These are phyloP conservation scores for Platynereis dumerilii DNA, from an alignment of 2,888 invertebrate genomes.

Conservation along the genomic window DNA sequence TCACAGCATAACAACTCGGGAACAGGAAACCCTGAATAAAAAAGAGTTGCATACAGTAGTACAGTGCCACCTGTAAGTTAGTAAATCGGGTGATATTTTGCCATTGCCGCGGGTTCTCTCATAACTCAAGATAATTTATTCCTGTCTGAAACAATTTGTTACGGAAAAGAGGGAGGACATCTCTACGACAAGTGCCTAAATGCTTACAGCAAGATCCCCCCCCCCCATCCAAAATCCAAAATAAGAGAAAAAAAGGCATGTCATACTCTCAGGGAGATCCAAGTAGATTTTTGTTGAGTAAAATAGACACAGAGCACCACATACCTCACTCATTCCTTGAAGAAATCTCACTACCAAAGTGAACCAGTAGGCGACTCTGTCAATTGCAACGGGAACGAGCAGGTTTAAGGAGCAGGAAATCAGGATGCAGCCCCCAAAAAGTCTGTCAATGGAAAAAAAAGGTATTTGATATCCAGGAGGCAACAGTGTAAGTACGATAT, in stretches of 20 bases:
- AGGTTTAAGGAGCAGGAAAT: conserved; percentile 53
- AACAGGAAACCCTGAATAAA: conserved; percentile 53
- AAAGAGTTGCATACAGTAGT: too few relatives aligned
- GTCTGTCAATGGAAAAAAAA: conserved; percentile 40
- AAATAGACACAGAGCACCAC: conserved; percentile 1
- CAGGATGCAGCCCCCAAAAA: conserved; percentile 52
- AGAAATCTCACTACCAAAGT: conserved; percentile 48
- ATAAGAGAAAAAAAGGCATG: too few relatives aligned
- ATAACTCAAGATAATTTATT: not conserved
- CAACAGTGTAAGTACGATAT: too few relatives aligned
- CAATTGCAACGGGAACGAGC: conserved; percentile 51
- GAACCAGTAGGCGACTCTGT: conserved; percentile 40
- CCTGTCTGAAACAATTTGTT: too few relatives aligned
- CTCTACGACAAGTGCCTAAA: not conserved
- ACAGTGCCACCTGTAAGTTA: too few relatives aligned
- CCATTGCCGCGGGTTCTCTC: too few relatives aligned
- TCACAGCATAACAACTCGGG: conserved; percentile 55
- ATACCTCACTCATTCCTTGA: conserved; percentile 58
- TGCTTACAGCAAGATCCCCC: too few relatives aligned
- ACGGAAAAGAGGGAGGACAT: not conserved
- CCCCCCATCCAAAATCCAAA: too few relatives aligned
- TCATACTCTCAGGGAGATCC: too few relatives aligned
- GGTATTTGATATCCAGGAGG: too few relatives aligned
- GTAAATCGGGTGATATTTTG: too few relatives aligned
- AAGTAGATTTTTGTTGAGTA: too few relatives aligned